phyloP scores from a whole-genome alignment of 53 echinoderm and acorn worm species.

The Luidia sarsii region DNA sequence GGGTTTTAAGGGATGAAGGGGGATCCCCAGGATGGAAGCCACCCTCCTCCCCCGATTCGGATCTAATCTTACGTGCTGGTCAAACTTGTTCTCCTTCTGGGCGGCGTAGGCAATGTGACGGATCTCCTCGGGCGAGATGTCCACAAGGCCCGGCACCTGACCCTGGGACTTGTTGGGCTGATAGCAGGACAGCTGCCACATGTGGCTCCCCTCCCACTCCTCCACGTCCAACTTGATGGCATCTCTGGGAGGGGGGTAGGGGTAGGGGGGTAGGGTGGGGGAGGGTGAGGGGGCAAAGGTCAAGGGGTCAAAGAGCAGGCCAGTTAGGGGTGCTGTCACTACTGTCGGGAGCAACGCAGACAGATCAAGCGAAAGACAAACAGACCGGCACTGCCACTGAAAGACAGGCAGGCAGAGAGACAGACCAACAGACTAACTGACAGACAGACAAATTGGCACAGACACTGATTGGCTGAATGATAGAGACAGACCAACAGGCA shows the following conservation, averaged over 20 bases:
- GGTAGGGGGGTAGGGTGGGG: not conserved
- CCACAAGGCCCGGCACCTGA: constrained; percentile 81
- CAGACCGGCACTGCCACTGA: too few relatives aligned
- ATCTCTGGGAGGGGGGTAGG: constrained; percentile 50
- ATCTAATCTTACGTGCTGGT: constrained; percentile 92
- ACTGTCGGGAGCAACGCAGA: too few relatives aligned
- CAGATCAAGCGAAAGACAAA: too few relatives aligned
- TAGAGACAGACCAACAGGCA: too few relatives aligned
- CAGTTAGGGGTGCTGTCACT: too few relatives aligned
- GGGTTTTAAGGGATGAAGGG: too few relatives aligned
- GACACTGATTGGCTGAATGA: too few relatives aligned
- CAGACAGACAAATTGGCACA: too few relatives aligned
- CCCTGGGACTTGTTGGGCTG: constrained; percentile 74
- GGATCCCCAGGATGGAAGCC: too few relatives aligned
- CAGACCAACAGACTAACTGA: too few relatives aligned
- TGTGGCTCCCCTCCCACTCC: constrained; percentile 83
- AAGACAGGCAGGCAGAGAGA: too few relatives aligned
- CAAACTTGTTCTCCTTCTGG: constrained; percentile 82
- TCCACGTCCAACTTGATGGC: constrained; percentile 75
- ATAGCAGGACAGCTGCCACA: constrained; percentile 92
- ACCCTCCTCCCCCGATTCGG: too few relatives aligned
- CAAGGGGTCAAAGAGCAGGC: not conserved
- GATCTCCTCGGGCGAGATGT: constrained; percentile 86
- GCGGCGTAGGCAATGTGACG: constrained; percentile 68
- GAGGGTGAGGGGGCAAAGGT: not conserved